phyloP scores from a whole-genome alignment of 2,888 invertebrate genomes.

The Tortrix viridana region DNA sequence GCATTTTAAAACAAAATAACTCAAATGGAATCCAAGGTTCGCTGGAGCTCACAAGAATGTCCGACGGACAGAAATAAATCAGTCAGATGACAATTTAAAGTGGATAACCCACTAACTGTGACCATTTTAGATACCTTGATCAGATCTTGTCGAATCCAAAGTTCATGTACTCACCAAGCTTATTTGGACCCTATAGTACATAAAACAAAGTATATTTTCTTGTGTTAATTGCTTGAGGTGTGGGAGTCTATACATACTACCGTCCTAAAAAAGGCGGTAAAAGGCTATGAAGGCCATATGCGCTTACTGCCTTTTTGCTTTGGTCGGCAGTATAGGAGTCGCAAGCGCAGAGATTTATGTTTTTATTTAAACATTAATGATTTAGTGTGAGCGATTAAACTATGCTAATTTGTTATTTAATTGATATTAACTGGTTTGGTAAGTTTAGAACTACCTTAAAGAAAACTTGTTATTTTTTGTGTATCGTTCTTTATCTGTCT shows the following conservation, averaged over 20 bases:
- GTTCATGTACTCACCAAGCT: conserved; percentile 49
- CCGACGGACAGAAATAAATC: conserved; percentile 83
- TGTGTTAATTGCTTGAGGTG: conserved; percentile 51
- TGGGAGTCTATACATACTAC: conserved; percentile 83
- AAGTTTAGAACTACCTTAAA: conserved; percentile 2
- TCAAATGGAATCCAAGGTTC: conserved; percentile 42
- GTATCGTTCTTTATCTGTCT: too few species aligned
- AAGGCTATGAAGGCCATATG: too few species aligned
- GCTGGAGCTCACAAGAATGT: conserved; percentile 73
- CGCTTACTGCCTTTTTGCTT: too few species aligned
- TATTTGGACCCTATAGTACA: conserved; percentile 51
- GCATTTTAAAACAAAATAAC: conserved; percentile 29
- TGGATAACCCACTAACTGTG: conserved; percentile 85
- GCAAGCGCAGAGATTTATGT: conserved; percentile 75
- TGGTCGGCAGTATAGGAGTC: conserved; percentile 73
- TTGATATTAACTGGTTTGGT: conserved; percentile 58
- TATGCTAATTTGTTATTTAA: conserved; percentile 77
- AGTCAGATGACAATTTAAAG: conserved; percentile 85
- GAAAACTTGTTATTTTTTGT: neutral
- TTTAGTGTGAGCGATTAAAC: conserved; percentile 76
- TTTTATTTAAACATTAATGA: conserved; percentile 82
- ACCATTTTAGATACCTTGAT: conserved; percentile 85
- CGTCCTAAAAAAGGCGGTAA: too few species aligned
- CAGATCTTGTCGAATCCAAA: conserved; percentile 80
- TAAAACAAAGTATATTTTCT: conserved; percentile 60